These are phyloP conservation scores for Melierax canorus DNA, from an alignment of 2,113 vertebrate genomes.

Conservation along the genomic window DNA sequence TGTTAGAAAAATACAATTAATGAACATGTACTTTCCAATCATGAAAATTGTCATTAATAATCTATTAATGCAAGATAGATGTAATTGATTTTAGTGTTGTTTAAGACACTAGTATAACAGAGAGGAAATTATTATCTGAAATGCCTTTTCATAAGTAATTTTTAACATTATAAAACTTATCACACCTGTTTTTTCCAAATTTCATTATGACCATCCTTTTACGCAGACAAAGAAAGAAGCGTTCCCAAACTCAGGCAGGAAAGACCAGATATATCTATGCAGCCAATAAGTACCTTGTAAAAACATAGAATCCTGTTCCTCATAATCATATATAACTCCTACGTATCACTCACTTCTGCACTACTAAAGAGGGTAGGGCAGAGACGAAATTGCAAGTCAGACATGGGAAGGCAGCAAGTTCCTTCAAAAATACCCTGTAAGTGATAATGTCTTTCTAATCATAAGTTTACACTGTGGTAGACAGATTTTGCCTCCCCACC, in stretches of 20 bases:
- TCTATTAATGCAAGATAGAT: not conserved
- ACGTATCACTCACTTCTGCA: not conserved
- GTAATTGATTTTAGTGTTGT: not conserved
- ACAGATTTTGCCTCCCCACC: not conserved
- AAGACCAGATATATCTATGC: not conserved
- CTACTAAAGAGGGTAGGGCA: not conserved
- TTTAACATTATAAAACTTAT: not conserved
- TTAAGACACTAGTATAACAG: not conserved
- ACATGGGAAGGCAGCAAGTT: not conserved
- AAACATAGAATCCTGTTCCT: not conserved
- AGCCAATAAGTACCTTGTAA: not conserved
- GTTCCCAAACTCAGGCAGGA: not conserved
- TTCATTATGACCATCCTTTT: not conserved
- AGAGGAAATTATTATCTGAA: not conserved
- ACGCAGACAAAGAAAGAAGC: not conserved
- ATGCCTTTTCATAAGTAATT: not conserved
- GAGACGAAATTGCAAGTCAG: not conserved
- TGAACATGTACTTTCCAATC: not conserved
- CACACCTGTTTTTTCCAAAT: not conserved
- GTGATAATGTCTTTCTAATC: not conserved
- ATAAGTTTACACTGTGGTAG: not conserved
- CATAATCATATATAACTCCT: not conserved
- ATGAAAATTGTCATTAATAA: not conserved
- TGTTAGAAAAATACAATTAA: conserved; percentile 53
- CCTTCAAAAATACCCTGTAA: not conserved